Conservation (phyloP, 2,888 invertebrate species). For the Orthonevra nobilis region DNA sequence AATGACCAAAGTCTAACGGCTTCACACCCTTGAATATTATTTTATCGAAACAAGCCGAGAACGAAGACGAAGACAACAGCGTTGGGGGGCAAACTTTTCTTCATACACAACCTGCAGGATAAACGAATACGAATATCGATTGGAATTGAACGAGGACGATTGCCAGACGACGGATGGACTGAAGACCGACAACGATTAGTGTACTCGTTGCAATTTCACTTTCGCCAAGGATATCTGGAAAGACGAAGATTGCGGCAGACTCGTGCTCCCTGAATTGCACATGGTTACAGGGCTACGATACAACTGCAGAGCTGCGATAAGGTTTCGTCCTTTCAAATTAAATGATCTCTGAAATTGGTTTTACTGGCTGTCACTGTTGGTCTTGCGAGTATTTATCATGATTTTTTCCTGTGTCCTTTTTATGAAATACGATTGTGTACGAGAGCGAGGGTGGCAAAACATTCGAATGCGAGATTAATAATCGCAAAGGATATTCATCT, state of each 20-base stretch:
- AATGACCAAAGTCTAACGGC: conserved; percentile 66
- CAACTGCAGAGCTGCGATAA: conserved; percentile 72
- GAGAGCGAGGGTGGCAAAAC: conserved; percentile 2
- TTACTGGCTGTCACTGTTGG: conserved; percentile 27
- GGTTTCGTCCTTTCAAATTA: conserved; percentile 73
- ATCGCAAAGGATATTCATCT: conserved; percentile 45
- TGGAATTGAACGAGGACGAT: conserved; percentile 19
- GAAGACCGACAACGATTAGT: neutral
- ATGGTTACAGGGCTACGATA: too few species aligned
- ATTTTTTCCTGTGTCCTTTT: conserved; percentile 38
- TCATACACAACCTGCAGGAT: conserved; percentile 48
- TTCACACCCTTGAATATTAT: conserved; percentile 66
- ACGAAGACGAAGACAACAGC: too few species aligned
- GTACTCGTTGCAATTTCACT: conserved; percentile 69
- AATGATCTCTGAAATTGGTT: conserved; percentile 73
- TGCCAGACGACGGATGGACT: neutral
- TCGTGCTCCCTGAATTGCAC: too few species aligned
- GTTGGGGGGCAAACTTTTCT: too few species aligned
- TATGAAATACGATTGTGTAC: conserved; percentile 3
- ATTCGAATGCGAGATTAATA: conserved; percentile 54
- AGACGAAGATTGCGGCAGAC: too few species aligned
- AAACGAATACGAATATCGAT: too few species aligned
- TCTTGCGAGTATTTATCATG: conserved; percentile 56
- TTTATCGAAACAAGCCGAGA: too few species aligned
- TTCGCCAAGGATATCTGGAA: conserved; percentile 8